Percentiles rank a stretch among this genome's conserved stretches.
Conservation (phyloP, 2,797 vertebrate species). For the Paratrypauchen microcephalus region DNA sequence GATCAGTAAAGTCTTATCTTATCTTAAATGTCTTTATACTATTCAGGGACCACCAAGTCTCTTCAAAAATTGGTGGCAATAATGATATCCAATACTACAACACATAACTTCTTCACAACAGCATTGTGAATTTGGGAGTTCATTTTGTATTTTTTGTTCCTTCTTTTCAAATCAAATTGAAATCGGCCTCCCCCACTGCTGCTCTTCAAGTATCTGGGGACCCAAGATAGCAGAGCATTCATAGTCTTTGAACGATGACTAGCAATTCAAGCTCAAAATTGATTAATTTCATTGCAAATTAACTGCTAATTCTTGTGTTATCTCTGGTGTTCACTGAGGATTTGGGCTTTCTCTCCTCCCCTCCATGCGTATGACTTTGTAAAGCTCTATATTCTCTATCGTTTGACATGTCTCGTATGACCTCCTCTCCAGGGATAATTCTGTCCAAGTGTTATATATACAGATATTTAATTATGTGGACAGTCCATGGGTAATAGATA, state of each 20-base stretch:
- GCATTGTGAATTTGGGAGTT: slow-evolving; percentile 45
- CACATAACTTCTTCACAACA: slow-evolving; percentile 44
- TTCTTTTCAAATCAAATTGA: slow-evolving; percentile 67
- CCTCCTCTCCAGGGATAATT: slow-evolving; percentile 40
- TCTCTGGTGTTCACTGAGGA: slow-evolving; percentile 70
- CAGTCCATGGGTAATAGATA: slow-evolving; percentile 28
- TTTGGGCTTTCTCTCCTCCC: slow-evolving; percentile 38
- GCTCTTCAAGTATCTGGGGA: slow-evolving; percentile 77
- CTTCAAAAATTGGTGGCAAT: slow-evolving; percentile 75
- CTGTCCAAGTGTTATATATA: slow-evolving; percentile 47
- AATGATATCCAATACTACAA: slow-evolving; percentile 67
- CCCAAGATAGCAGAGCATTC: slow-evolving; percentile 65
- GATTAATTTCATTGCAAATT: slow-evolving; percentile 80
- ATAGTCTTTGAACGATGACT: slow-evolving; percentile 67
- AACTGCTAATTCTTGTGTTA: slow-evolving; percentile 78
- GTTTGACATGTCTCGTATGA: slow-evolving; percentile 44
- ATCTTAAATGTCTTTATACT: slow-evolving; percentile 79
- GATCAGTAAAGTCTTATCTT: too few species aligned
- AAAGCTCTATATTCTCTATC: slow-evolving; percentile 22
- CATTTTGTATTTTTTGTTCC: slow-evolving; percentile 44
- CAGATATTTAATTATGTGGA: slow-evolving; percentile 42
- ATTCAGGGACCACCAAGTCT: slow-evolving; percentile 63
- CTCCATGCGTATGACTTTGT: slow-evolving; percentile 52
- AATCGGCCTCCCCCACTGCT: slow-evolving; percentile 70
- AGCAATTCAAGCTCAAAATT: slow-evolving; percentile 70